A percentile compares a stretch with the other conserved stretches of the same genome.
These are phyloP conservation scores for Drosophila arizonae DNA, from an alignment of 1,140 invertebrate genomes.

Conservation along the genomic window DNA sequence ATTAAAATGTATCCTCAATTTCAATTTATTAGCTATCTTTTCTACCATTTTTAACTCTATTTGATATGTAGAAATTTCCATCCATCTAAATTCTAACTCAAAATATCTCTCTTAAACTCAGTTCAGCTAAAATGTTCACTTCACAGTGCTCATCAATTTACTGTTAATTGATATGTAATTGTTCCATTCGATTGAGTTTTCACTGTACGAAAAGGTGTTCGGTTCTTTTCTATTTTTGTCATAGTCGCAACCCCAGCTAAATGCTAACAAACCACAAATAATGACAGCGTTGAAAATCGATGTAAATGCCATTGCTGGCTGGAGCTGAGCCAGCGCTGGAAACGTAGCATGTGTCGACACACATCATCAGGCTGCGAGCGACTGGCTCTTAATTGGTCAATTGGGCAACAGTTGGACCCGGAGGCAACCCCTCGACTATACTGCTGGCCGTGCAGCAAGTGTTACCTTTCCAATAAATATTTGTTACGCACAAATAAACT, in stretches of 20 bases:
- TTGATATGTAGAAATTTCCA: too few relatives aligned
- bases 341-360: slow-evolving; percentile 46
- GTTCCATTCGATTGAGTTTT: slow-evolving; percentile 3
- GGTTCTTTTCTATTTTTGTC: not conserved
- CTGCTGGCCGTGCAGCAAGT: slow-evolving; percentile 44
- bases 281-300: slow-evolving; percentile 48
- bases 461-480: slow-evolving; percentile 81
- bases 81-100: too few relatives aligned
- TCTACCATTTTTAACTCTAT: too few relatives aligned
- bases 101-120: too few relatives aligned
- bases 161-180: not conserved
- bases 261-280: slow-evolving; percentile 54
- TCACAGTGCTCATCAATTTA: not conserved
- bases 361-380: slow-evolving; percentile 49
- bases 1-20: too few relatives aligned
- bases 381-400: slow-evolving; percentile 70
- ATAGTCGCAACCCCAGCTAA: slow-evolving; percentile 15
- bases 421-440: not conserved
- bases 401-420: slow-evolving; percentile 59
- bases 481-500: slow-evolving; percentile 80
- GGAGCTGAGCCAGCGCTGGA: slow-evolving; percentile 15
- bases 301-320: slow-evolving; percentile 8
- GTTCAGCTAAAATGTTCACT: too few relatives aligned
- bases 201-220: slow-evolving; percentile 29
- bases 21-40: too few relatives aligned